A percentile compares a stretch with the other conserved stretches of the same genome.
phyloP scores from a whole-genome alignment of 2,113 vertebrate species.

The Lethenteron reissneri region DNA sequence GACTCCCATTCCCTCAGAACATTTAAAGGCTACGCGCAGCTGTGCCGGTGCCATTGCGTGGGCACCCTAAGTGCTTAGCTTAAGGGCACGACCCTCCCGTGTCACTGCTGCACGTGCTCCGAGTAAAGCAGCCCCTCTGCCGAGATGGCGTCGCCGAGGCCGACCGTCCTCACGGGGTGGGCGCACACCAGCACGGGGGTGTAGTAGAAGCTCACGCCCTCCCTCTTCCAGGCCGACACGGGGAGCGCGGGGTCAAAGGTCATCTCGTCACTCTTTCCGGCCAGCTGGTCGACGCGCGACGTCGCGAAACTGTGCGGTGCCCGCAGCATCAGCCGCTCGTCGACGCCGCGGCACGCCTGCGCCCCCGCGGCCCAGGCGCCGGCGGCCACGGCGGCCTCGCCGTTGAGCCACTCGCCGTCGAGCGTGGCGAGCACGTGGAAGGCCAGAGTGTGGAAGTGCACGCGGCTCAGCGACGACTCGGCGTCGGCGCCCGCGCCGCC shows the following conservation, averaged over 20 bases:
- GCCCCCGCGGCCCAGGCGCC: slow-evolving; percentile 57
- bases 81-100: too few species aligned
- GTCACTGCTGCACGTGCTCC: slow-evolving; percentile 20
- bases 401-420: slow-evolving; percentile 73
- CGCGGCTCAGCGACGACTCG: slow-evolving; percentile 47
- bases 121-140: slow-evolving; percentile 79
- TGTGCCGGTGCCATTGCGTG: too few species aligned
- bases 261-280: slow-evolving; percentile 17
- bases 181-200: slow-evolving; percentile 69
- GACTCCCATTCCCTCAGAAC: too few species aligned
- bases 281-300: slow-evolving; percentile 24
- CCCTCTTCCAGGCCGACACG: slow-evolving; percentile 41
- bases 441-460: slow-evolving; percentile 87
- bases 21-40: too few species aligned
- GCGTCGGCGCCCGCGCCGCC: slow-evolving; percentile 23
- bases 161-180: slow-evolving; percentile 66
- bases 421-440: slow-evolving; percentile 71
- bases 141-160: slow-evolving; percentile 81
- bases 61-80: too few species aligned
- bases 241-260: slow-evolving; percentile 37
- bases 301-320: slow-evolving; percentile 47
- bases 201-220: slow-evolving; percentile 57
- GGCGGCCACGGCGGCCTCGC: slow-evolving; percentile 49
- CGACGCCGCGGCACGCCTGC: slow-evolving; percentile 51
- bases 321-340: slow-evolving; percentile 37